phyloP scores from a whole-genome alignment of 1,140 invertebrate genomes.

The Cyclargus thomasi region DNA sequence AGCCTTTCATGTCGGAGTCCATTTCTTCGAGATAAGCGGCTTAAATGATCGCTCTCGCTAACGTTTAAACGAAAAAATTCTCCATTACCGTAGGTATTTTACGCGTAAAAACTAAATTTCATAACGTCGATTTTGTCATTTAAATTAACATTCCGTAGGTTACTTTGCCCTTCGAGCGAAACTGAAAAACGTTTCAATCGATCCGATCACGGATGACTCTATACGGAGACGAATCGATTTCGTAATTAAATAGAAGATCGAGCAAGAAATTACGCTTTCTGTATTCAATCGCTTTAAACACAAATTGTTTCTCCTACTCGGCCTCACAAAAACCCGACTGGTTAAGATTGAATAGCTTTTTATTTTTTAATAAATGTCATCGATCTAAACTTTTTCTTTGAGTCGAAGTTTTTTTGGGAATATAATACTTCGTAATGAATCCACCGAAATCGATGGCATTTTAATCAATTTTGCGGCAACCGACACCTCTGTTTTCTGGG shows the following conservation, averaged over 20 bases:
- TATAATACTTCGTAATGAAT: slow-evolving; percentile 39
- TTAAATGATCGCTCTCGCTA: slow-evolving; percentile 20
- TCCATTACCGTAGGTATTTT: slow-evolving; percentile 16
- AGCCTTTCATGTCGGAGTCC: slow-evolving; percentile 36
- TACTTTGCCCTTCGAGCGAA: slow-evolving; percentile 29
- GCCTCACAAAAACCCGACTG: slow-evolving; percentile 34
- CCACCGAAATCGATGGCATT: slow-evolving; percentile 28
- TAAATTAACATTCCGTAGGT: slow-evolving; percentile 26
- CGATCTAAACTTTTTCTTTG: slow-evolving; percentile 37
- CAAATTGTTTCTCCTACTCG: slow-evolving; percentile 43
- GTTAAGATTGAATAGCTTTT: slow-evolving; percentile 31
- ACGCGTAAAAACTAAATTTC: slow-evolving; percentile 16
- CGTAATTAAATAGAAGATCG: slow-evolving; percentile 50
- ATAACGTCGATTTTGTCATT: slow-evolving; percentile 19
- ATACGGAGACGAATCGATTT: slow-evolving; percentile 52
- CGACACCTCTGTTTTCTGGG: slow-evolving; percentile 52
- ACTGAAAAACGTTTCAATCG: slow-evolving; percentile 34
- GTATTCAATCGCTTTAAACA: slow-evolving; percentile 36
- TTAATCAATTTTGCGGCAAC: slow-evolving; percentile 50
- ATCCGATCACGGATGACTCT: slow-evolving; percentile 40
- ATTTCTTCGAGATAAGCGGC: slow-evolving; percentile 24
- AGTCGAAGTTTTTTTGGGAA: slow-evolving; percentile 36
- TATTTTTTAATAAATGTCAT: slow-evolving; percentile 43
- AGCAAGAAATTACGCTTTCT: slow-evolving; percentile 41
- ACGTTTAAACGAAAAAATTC: slow-evolving; percentile 22